Evolutionary conservation across 2,797 vertebrate species (phyloP).

Genomic region (Tiaroga cobitis): DNA sequence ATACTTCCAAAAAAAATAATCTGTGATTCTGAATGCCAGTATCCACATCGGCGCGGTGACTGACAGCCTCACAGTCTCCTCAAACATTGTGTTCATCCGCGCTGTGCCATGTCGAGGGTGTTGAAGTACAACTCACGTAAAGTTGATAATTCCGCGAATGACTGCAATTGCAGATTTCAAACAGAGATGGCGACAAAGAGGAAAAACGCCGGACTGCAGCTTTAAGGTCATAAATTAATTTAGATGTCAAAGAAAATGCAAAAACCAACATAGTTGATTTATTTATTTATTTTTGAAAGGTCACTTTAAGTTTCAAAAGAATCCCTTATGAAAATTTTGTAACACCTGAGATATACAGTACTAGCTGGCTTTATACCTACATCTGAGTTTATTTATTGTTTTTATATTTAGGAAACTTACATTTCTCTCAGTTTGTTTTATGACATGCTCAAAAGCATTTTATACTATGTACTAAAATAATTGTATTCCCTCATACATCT

Average conservation of each 20-base stretch:
- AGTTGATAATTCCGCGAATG: too few relatives aligned
- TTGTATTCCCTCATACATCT: slow-evolving; percentile 5
- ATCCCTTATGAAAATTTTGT: slow-evolving; percentile 24
- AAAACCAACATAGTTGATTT: not conserved
- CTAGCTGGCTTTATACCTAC: slow-evolving; percentile 13
- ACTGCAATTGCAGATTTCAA: too few relatives aligned
- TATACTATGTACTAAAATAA: slow-evolving; percentile 19
- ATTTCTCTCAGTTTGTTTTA: not conserved
- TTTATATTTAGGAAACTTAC: not conserved
- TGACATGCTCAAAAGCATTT: not conserved
- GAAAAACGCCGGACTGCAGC: too few relatives aligned
- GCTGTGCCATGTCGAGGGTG: too few relatives aligned
- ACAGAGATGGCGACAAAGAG: too few relatives aligned
- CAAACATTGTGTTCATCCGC: too few relatives aligned
- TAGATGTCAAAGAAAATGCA: not conserved
- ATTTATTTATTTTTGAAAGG: not conserved
- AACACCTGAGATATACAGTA: slow-evolving; percentile 44
- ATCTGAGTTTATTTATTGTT: slow-evolving; percentile 1
- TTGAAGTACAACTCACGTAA: too few relatives aligned
- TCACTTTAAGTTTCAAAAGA: slow-evolving; percentile 29
- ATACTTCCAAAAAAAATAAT: too few relatives aligned
- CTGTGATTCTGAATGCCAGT: too few relatives aligned
- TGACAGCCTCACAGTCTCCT: too few relatives aligned
- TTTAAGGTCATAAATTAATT: slow-evolving; percentile 10
- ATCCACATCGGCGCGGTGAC: too few relatives aligned